Evolutionary conservation across 2,888 invertebrate species (phyloP).

Genomic region (Drosophila putrida): DNA sequence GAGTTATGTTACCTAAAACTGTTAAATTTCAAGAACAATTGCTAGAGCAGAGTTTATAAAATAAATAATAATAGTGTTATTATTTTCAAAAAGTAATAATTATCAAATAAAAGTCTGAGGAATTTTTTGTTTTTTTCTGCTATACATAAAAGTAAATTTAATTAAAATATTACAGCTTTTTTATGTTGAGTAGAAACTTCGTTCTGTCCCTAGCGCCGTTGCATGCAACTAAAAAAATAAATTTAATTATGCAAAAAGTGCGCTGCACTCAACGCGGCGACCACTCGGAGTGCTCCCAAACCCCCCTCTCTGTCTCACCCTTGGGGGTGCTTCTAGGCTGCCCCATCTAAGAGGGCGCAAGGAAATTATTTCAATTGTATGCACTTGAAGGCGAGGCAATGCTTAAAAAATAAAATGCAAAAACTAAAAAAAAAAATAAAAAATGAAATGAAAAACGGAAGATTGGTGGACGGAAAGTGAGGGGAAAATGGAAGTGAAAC

Average conservation of each 20-base stretch:
- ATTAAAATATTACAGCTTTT: constrained; percentile 73
- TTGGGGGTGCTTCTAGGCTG: constrained; percentile 8
- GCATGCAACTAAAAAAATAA: constrained; percentile 74
- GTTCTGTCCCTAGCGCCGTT: constrained; percentile 19
- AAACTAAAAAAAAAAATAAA: constrained; percentile 11
- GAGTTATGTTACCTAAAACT: too few relatives aligned
- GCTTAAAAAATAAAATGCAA: constrained; percentile 27
- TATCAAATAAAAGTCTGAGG: too few relatives aligned
- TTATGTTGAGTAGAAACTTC: constrained; percentile 38
- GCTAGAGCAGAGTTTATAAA: not conserved
- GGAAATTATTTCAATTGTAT: constrained; percentile 84
- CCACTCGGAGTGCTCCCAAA: constrained; percentile 16
- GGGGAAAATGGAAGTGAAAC: constrained; percentile 51
- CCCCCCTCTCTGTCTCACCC: not conserved
- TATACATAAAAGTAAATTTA: constrained; percentile 60
- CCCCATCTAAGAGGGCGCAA: constrained; percentile 46
- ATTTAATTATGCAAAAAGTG: constrained; percentile 80
- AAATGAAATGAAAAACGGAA: constrained; percentile 1
- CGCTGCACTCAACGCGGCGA: constrained; percentile 61
- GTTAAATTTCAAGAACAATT: too few relatives aligned
- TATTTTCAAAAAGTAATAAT: too few relatives aligned
- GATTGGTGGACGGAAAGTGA: constrained; percentile 1
- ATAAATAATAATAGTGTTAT: not conserved
- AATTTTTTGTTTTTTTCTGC: too few relatives aligned
- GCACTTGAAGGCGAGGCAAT: constrained; percentile 64